Percentiles rank a stretch among this genome's conserved stretches.
phyloP scores from a whole-genome alignment of 2,888 invertebrate species.

The Orchesellides sinensis region DNA sequence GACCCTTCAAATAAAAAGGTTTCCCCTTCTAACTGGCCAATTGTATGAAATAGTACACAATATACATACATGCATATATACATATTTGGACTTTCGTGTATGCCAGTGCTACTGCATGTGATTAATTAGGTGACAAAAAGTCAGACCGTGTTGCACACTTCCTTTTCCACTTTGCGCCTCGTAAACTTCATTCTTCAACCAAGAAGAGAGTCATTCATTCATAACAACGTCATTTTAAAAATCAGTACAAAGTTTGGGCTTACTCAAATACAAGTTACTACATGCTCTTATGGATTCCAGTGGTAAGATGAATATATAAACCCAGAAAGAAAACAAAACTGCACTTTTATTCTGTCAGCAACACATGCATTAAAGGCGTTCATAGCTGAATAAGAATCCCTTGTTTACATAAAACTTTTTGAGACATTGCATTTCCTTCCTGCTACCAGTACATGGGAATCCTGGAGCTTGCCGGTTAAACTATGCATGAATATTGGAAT shows the following conservation, averaged over 20 bases:
- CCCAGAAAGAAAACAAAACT: background rate
- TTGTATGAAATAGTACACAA: too few relatives aligned
- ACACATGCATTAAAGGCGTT: too few relatives aligned
- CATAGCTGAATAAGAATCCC: constrained; percentile 29
- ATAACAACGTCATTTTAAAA: constrained; percentile 28
- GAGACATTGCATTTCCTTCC: constrained; percentile 47
- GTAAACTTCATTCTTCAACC: constrained; percentile 62
- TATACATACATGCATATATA: background rate
- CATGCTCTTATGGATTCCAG: background rate
- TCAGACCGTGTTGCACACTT: constrained; percentile 63
- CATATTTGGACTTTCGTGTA: background rate
- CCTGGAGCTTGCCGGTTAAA: too few relatives aligned
- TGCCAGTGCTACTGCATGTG: constrained; percentile 48
- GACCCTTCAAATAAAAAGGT: constrained; percentile 36
- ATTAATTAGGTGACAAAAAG: constrained; percentile 68
- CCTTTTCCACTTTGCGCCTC: constrained; percentile 66
- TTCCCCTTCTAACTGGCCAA: constrained; percentile 6
- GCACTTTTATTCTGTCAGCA: constrained; percentile 25
- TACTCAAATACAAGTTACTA: too few relatives aligned
- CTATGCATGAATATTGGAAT: too few relatives aligned
- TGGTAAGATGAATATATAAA: background rate
- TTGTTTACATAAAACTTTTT: constrained; percentile 52
- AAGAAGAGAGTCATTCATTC: constrained; percentile 44
- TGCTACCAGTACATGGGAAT: too few relatives aligned
- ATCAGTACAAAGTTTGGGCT: too few relatives aligned